A percentile compares a stretch with the other conserved stretches of the same genome.
phyloP scores from a whole-genome alignment of 2,113 vertebrate genomes.

The Cyanoderma ruficeps region DNA sequence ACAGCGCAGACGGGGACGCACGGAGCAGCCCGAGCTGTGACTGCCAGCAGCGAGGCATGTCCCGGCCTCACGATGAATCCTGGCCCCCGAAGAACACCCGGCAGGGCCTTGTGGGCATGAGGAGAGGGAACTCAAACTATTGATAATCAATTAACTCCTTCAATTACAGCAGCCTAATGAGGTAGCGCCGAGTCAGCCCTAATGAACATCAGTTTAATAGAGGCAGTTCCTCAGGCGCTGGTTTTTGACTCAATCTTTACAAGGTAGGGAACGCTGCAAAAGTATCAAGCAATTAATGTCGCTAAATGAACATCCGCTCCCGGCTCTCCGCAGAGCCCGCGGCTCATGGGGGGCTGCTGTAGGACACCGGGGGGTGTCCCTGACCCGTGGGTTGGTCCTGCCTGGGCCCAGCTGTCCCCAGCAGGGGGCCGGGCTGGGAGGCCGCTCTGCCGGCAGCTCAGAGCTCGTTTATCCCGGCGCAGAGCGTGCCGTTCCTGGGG shows the following conservation, averaged over 20 bases:
- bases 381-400: background rate
- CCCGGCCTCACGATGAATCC: background rate
- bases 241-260: constrained; percentile 23
- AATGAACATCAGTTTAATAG: constrained; percentile 46
- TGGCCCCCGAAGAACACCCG: background rate
- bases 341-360: fast-evolving
- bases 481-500: fast-evolving
- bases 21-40: fast-evolving
- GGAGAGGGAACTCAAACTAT: constrained; percentile 20
- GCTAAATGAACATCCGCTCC: background rate
- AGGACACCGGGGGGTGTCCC: fast-evolving
- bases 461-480: background rate
- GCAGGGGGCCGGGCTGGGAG: background rate
- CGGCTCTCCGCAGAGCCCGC: fast-evolving
- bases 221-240: constrained; percentile 21
- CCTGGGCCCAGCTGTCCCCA: background rate
- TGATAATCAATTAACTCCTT: constrained; percentile 70
- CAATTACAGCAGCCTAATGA: constrained; percentile 62
- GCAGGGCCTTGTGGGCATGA: background rate
- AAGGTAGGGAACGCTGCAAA: background rate
- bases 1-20: fast-evolving
- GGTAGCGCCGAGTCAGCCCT: constrained; percentile 32
- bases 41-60: background rate
- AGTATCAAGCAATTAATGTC: constrained; percentile 19
- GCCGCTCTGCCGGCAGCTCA: background rate